Conservation (phyloP, 1,140 invertebrate species). For the Globodera rostochiensis region DNA sequence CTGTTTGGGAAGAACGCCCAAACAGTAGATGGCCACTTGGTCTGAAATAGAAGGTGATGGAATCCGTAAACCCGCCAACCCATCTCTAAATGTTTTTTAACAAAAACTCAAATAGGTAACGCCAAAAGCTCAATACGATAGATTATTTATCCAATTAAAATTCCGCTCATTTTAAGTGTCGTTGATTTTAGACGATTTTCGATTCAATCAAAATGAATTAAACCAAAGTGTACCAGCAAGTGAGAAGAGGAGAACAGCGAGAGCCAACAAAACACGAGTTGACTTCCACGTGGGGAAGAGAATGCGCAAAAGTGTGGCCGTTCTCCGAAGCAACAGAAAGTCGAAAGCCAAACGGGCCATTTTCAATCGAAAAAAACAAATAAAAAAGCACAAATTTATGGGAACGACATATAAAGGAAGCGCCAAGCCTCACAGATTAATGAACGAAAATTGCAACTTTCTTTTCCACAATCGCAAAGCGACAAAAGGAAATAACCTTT, state of each 20-base stretch:
- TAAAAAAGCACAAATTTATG: neutral
- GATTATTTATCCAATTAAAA: constrained; percentile 26
- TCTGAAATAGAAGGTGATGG: constrained; percentile 35
- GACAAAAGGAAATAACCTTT: too few relatives aligned
- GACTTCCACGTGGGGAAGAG: constrained; percentile 43
- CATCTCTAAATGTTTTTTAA: constrained; percentile 12
- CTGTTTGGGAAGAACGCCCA: constrained; percentile 49
- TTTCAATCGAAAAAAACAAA: neutral
- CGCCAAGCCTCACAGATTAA: too few relatives aligned
- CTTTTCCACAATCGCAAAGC: too few relatives aligned
- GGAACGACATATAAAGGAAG: neutral
- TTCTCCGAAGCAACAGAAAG: constrained; percentile 33
- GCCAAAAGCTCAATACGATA: constrained; percentile 12
- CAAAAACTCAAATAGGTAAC: neutral
- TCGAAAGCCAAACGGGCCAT: constrained; percentile 31
- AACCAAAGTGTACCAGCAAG: constrained; percentile 41
- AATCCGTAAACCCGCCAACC: constrained; percentile 11
- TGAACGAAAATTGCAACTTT: too few relatives aligned
- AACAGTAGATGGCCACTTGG: constrained; percentile 58
- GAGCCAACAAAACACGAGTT: constrained; percentile 36
- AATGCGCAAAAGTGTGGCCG: constrained; percentile 32
- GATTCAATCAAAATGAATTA: neutral
- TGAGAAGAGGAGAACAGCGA: constrained; percentile 47
- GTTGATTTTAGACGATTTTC: constrained; percentile 6
- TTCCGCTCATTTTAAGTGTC: neutral